Conservation (phyloP, 2,888 invertebrate species). For the Hybos culiciformis region DNA sequence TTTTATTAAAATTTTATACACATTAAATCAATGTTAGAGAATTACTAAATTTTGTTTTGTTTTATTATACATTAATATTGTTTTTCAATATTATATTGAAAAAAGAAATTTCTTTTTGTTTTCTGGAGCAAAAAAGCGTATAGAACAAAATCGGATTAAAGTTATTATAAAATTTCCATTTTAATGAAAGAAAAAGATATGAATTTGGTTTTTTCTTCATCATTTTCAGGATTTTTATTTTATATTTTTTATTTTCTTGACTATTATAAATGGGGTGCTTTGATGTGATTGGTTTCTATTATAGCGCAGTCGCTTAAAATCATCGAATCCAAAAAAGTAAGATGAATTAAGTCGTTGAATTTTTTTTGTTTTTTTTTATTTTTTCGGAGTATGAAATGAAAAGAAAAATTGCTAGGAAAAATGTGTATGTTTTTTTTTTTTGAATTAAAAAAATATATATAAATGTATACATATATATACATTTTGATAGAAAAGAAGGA, state of each 20-base stretch:
- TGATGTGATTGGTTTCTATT: constrained; percentile 39
- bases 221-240: background rate
- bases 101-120: no score
- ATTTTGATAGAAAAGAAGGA: no score
- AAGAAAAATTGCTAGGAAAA: constrained; percentile 13
- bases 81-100: no score
- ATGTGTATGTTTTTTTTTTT: background rate
- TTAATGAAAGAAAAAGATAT: no score
- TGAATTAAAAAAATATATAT: background rate
- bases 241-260: background rate
- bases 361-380: background rate
- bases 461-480: no score
- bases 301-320: constrained; percentile 40
- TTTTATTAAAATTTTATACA: no score
- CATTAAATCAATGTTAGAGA: no score
- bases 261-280: constrained; percentile 35
- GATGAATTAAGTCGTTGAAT: constrained; percentile 13
- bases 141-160: no score
- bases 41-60: no score
- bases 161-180: no score
- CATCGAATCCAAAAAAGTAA: constrained; percentile 32
- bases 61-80: no score
- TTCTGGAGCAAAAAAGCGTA: no score
- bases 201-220: background rate
- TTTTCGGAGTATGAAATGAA: constrained; percentile 1